Evolutionary conservation across 2,113 vertebrate species (phyloP).

Genomic region (Gopherus evgoodei): DNA sequence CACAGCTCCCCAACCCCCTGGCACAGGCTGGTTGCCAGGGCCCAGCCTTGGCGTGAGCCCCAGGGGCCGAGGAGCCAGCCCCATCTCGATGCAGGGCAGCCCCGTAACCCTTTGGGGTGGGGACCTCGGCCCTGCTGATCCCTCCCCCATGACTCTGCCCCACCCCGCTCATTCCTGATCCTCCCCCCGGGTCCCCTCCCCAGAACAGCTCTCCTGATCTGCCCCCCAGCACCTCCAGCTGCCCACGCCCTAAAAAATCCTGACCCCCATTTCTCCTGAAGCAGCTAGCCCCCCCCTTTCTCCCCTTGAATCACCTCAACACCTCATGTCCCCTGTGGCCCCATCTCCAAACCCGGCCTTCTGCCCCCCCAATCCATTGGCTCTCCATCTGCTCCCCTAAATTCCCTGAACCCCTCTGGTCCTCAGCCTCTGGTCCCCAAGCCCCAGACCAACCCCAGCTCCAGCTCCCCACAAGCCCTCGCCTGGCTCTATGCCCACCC

Average conservation of each 20-base stretch:
- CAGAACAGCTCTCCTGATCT: background rate
- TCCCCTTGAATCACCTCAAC: background rate
- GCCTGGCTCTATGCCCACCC: background rate
- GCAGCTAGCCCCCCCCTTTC: background rate
- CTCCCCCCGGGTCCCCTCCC: background rate
- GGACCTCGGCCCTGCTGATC: background rate
- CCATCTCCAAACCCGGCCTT: too few species aligned
- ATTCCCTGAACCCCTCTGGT: background rate
- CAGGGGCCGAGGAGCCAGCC: background rate
- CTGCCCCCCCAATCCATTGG: background rate
- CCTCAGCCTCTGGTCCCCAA: background rate
- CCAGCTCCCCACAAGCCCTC: background rate
- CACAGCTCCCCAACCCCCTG: background rate
- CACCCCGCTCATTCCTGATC: background rate
- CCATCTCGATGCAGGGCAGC: background rate
- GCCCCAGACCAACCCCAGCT: background rate
- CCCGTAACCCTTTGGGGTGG: background rate
- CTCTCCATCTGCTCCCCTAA: background rate
- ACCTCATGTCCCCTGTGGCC: background rate
- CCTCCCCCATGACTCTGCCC: background rate
- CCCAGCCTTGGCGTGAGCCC: too few species aligned
- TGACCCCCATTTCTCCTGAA: background rate
- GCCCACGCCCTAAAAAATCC: too few species aligned
- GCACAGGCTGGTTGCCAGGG: too few species aligned
- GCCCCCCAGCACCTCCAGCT: background rate